Percentiles rank a stretch among this genome's conserved stretches.
These are phyloP conservation scores for Pituophis catenifer DNA, from an alignment of 2,113 vertebrate species.

Conservation along the genomic window DNA sequence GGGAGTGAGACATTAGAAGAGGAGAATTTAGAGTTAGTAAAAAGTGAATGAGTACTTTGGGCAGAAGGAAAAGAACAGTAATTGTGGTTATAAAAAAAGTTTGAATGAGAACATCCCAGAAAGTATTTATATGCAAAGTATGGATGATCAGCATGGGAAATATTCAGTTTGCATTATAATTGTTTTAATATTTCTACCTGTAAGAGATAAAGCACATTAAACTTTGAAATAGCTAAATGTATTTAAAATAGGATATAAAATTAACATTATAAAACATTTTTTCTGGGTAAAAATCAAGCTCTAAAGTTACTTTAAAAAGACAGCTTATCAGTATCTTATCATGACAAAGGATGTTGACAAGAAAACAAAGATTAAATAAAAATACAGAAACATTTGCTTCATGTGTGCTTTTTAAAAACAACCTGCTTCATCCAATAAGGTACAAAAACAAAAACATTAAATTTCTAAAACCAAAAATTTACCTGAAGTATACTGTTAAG, in stretches of 20 bases:
- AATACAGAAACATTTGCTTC: not conserved
- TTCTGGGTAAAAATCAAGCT: not conserved
- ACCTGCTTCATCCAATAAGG: not conserved
- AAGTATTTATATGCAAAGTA: not conserved
- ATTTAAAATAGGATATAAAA: not conserved
- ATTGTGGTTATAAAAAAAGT: not conserved
- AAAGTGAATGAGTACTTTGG: not conserved
- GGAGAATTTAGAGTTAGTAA: not conserved
- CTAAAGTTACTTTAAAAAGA: not conserved
- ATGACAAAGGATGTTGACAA: not conserved
- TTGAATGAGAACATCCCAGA: not conserved
- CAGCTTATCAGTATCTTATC: not conserved
- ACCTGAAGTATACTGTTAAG: constrained; percentile 98
- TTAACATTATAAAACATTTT: not conserved
- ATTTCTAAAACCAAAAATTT: constrained; percentile 27
- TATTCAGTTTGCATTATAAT: not conserved
- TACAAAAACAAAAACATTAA: not conserved
- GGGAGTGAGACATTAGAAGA: not conserved
- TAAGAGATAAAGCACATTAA: not conserved
- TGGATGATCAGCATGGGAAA: not conserved
- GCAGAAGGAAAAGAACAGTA: not conserved
- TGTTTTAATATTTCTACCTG: not conserved
- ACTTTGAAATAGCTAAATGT: not conserved
- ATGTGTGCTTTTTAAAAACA: not conserved
- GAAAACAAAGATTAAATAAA: not conserved